Evolutionary conservation across 1,140 invertebrate species (phyloP), one percentile per base, ranked within the genome.

Genomic region (Choristoneura fumiferana): DNA sequence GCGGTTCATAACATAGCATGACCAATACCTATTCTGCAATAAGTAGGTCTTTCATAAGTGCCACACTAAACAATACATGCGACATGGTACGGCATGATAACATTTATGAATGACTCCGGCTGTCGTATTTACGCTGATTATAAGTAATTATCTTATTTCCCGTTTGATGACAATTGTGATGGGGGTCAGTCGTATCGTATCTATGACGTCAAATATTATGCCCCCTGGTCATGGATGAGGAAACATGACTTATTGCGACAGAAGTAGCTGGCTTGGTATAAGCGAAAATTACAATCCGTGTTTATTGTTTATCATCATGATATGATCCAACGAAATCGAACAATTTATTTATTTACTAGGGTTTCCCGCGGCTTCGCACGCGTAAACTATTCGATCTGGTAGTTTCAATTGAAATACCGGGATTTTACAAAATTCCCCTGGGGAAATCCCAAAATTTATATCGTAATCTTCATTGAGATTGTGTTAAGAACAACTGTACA

Each of bases 41-140:
- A 29, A 3, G 22, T 29, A 29, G 22, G 22, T 29, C 22, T 6
- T 29, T 29, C 22, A 29, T n/a, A n/a, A 29, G 6, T 29, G 22
- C 22, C 22, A 29, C 22, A 29, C 22, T 29, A 29, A 29, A 6
- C 22, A 29, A 29, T 6, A 29, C 22, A 29, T 3, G 22, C 22
- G 6, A 29, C n/a, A n/a, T n/a, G n/a, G n/a, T n/a, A 10, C 40
- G 9, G 10, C 40, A 43, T 43, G 40, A 43, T 43, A 22, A 43
- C 22, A 43, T 43, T 43, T 43, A 43, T 43, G 40, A 43, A 43
- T n/a, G 40, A 18, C 15, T n/a, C 40, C 40, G 40, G 40, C n/a
- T 17, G 39, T n/a, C 10, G 40, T 43, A 15, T 43, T 43, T 17
- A 43, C 17, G 40, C 10, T 43, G 22, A 43, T 43, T 43, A 17